Evolutionary conservation across 2,888 invertebrate genomes (phyloP).

Genomic region (Papilio demoleus): DNA sequence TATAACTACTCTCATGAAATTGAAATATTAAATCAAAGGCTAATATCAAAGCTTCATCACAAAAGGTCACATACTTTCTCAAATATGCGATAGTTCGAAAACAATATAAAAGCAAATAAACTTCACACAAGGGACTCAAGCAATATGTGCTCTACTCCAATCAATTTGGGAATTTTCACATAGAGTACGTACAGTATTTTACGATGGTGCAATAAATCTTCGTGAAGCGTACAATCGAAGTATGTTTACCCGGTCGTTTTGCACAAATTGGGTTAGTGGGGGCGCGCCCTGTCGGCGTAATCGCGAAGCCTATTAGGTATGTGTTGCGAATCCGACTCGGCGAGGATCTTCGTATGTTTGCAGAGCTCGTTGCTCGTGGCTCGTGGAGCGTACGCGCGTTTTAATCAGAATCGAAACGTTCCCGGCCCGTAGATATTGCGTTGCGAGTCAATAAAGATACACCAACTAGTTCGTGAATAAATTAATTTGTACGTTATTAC

Average conservation of each 20-base stretch:
- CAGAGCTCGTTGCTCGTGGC: conserved; percentile 51
- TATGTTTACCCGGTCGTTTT: conserved; percentile 74
- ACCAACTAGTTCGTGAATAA: conserved; percentile 31
- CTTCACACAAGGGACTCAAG: conserved; percentile 35
- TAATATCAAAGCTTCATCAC: not conserved
- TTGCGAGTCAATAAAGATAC: conserved; percentile 44
- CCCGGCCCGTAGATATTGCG: conserved; percentile 49
- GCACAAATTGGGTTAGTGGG: conserved; percentile 76
- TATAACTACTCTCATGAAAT: not conserved
- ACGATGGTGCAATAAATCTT: conserved; percentile 72
- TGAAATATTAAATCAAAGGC: not conserved
- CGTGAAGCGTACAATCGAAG: conserved; percentile 62
- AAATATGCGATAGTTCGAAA: conserved; percentile 41
- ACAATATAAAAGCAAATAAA: conserved; percentile 51
- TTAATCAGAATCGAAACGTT: conserved; percentile 60
- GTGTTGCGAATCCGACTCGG: conserved; percentile 67
- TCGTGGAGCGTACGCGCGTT: conserved; percentile 53
- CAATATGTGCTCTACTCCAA: conserved; percentile 52
- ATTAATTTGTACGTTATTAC: conserved; percentile 37
- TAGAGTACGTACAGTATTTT: conserved; percentile 60
- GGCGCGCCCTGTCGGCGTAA: conserved; percentile 69
- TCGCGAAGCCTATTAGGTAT: conserved; percentile 71
- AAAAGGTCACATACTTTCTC: not conserved
- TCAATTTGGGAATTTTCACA: conserved; percentile 61
- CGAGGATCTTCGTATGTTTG: conserved; percentile 69